phyloP scores from a whole-genome alignment of 2,797 vertebrate genomes.

The Mus spretus region DNA sequence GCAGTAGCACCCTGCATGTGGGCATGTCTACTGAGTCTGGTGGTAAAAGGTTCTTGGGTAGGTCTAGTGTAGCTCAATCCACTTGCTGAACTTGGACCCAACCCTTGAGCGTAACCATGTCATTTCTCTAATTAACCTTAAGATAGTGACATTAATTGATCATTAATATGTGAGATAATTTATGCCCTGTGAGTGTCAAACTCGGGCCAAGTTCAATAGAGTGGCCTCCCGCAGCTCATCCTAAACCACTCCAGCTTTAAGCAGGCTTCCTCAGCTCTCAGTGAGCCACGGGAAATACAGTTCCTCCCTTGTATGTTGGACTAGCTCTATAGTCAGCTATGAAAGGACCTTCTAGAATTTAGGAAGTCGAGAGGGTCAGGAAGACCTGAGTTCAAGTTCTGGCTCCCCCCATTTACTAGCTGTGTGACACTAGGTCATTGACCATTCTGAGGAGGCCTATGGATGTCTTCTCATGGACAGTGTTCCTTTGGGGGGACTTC shows the following conservation, averaged over 20 bases:
- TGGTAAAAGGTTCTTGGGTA: not conserved
- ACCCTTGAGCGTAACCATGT: not conserved
- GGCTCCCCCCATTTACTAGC: not conserved
- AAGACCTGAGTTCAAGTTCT: not conserved
- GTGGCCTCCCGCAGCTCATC: not conserved
- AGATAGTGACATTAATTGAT: not conserved
- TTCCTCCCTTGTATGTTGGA: not conserved
- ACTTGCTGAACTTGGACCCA: conserved; percentile 3
- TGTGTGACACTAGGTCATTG: conserved; percentile 5
- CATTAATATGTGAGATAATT: conserved; percentile 40
- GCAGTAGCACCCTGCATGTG: too few species aligned
- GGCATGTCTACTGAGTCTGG: not conserved
- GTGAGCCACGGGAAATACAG: not conserved
- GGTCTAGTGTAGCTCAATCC: not conserved
- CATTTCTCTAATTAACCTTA: conserved; percentile 47
- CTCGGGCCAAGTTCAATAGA: not conserved
- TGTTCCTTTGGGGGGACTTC: not conserved
- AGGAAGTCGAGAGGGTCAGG: not conserved
- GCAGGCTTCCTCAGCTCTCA: not conserved
- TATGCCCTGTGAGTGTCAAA: conserved; percentile 11
- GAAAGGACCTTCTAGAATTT: not conserved
- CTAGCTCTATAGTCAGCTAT: not conserved
- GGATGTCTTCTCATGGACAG: not conserved
- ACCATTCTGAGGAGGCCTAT: not conserved
- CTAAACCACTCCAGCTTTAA: not conserved